Percentiles rank a stretch among this genome's conserved stretches.
Conservation (phyloP, 2,113 vertebrate genomes). For the Puma concolor region DNA sequence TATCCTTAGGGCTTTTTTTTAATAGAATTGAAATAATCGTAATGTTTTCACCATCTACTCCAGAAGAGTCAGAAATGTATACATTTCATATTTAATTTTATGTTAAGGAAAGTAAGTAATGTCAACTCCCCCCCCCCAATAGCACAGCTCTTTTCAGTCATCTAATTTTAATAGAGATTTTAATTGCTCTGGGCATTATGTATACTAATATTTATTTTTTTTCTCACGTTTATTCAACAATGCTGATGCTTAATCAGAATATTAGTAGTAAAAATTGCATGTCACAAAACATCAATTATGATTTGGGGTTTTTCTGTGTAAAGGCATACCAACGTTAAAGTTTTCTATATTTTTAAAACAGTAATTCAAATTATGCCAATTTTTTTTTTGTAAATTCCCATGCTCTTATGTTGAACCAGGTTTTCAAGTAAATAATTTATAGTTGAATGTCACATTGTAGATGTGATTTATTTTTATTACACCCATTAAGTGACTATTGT, state of each 20-base stretch:
- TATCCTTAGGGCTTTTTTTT: background rate
- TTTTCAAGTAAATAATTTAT: slow-evolving; percentile 74
- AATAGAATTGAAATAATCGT: background rate
- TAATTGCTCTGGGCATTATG: background rate
- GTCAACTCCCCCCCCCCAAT: background rate
- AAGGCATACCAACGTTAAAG: slow-evolving; percentile 7
- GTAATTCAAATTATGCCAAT: slow-evolving; percentile 4
- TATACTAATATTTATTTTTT: background rate
- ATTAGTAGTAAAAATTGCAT: slow-evolving; percentile 19
- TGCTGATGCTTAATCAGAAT: background rate
- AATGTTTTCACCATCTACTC: background rate
- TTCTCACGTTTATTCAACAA: slow-evolving; percentile 28
- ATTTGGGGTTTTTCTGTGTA: background rate
- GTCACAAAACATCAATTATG: background rate
- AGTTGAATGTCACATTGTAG: slow-evolving; percentile 63
- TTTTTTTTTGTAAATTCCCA: slow-evolving; percentile 35
- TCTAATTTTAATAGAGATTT: slow-evolving; percentile 18
- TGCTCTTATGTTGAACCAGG: slow-evolving; percentile 39
- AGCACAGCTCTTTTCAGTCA: slow-evolving; percentile 17
- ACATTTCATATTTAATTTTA: background rate
- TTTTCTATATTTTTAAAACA: slow-evolving; percentile 41
- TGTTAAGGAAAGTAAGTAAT: slow-evolving; percentile 5
- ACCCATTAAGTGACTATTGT: slow-evolving; percentile 60
- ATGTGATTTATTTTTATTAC: slow-evolving; percentile 68
- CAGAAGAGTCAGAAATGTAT: slow-evolving; percentile 8